Conservation (phyloP, 2,888 invertebrate genomes). For the Gasteruption jaculator region DNA sequence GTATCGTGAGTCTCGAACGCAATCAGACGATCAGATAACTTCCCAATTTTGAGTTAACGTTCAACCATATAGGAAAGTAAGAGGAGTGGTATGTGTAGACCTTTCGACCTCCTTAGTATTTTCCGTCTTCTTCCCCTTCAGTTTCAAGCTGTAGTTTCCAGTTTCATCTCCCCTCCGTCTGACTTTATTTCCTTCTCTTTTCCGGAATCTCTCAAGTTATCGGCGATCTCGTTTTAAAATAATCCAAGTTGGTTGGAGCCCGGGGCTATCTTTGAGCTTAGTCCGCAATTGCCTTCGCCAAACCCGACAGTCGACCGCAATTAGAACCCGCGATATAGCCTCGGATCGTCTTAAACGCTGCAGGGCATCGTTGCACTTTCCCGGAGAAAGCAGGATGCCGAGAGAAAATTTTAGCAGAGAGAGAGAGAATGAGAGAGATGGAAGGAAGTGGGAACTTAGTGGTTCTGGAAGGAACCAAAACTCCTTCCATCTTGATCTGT, state of each 20-base stretch:
- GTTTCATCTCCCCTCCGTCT: not conserved
- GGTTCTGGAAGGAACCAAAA: too few relatives aligned
- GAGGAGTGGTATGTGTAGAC: too few relatives aligned
- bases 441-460: too few relatives aligned
- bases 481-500: too few relatives aligned
- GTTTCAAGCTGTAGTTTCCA: conserved; percentile 1
- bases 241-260: conserved; percentile 31
- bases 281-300: conserved; percentile 26
- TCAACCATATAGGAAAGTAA: too few relatives aligned
- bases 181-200: not conserved
- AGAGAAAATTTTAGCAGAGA: too few relatives aligned
- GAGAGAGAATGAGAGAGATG: conserved; percentile 3
- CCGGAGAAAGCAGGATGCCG: conserved; percentile 1
- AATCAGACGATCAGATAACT: conserved; percentile 45
- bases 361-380: conserved; percentile 20
- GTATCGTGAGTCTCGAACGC: conserved; percentile 28
- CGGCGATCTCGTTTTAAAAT: conserved; percentile 38
- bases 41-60: conserved; percentile 41
- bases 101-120: conserved; percentile 4
- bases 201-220: conserved; percentile 22
- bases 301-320: conserved; percentile 27
- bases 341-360: conserved; percentile 18
- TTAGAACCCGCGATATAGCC: conserved; percentile 27
- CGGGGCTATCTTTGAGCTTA: conserved; percentile 25
- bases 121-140: conserved; percentile 6